These are phyloP conservation scores for Mionectes olivaceus DNA, from an alignment of 2,797 vertebrate genomes.

Conservation along the genomic window DNA sequence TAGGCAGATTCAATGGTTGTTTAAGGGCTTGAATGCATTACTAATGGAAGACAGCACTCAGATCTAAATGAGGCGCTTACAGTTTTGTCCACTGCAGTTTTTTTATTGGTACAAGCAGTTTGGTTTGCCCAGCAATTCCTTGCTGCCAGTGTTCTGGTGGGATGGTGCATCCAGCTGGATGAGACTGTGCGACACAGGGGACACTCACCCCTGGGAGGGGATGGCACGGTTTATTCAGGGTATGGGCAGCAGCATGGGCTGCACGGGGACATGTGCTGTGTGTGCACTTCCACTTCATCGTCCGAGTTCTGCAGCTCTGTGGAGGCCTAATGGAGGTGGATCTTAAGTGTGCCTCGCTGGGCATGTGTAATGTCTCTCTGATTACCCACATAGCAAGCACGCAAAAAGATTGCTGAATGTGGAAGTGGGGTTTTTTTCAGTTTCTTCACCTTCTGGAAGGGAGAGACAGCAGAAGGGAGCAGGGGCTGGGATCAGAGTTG, in stretches of 20 bases:
- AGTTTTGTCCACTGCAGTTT: background rate
- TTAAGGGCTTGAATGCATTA: background rate
- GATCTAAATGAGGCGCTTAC: accelerated
- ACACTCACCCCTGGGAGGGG: accelerated
- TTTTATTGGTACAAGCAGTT: accelerated
- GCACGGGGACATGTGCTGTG: accelerated
- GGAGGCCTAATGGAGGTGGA: accelerated
- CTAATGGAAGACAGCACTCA: accelerated
- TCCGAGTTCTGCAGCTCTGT: accelerated
- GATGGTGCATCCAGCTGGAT: accelerated
- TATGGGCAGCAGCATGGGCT: accelerated
- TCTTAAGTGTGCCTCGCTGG: background rate
- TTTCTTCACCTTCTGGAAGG: background rate
- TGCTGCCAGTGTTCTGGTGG: accelerated
- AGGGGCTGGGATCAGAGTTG: background rate
- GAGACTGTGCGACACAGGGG: accelerated
- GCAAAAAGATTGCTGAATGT: background rate
- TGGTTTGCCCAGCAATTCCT: accelerated
- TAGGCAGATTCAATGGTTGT: accelerated
- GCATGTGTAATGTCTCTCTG: background rate
- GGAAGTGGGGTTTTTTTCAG: background rate
- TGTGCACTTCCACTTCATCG: accelerated
- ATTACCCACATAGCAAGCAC: background rate
- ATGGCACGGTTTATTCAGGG: accelerated
- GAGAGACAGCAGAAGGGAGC: background rate